Conservation (phyloP, 1,140 invertebrate species). For the Megathymus violae region DNA sequence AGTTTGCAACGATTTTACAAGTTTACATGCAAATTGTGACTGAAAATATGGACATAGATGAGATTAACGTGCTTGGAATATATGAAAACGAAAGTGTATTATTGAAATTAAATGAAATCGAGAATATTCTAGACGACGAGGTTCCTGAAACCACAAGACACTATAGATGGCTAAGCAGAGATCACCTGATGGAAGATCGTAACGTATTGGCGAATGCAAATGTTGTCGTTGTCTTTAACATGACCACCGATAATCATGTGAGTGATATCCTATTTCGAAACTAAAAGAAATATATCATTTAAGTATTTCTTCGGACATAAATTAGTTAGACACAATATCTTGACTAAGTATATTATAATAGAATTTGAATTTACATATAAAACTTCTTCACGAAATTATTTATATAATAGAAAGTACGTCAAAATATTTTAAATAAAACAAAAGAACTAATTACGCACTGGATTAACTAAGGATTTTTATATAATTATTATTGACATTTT, state of each 20-base stretch:
- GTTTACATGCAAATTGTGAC: not conserved
- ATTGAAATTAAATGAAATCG: not conserved
- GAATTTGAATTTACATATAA: too few relatives aligned
- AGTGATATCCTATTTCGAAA: not conserved
- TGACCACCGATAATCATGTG: slow-evolving; percentile 27
- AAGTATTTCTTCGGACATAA: too few relatives aligned
- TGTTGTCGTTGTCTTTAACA: not conserved
- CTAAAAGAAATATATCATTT: not conserved
- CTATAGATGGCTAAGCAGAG: not conserved
- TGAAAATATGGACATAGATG: not conserved
- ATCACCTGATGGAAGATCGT: not conserved
- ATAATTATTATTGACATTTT: too few relatives aligned
- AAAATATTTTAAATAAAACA: too few relatives aligned
- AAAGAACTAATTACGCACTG: too few relatives aligned
- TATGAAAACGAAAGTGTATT: not conserved
- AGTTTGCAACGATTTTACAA: not conserved
- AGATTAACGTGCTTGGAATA: not conserved
- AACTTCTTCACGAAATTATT: too few relatives aligned
- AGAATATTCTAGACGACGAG: not conserved
- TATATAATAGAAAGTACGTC: too few relatives aligned
- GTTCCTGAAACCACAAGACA: not conserved
- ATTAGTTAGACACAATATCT: too few relatives aligned
- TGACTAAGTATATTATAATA: too few relatives aligned
- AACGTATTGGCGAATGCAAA: not conserved
- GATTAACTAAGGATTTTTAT: too few relatives aligned